Conservation (phyloP, 2,797 vertebrate genomes). For the Rhincodon typus region DNA sequence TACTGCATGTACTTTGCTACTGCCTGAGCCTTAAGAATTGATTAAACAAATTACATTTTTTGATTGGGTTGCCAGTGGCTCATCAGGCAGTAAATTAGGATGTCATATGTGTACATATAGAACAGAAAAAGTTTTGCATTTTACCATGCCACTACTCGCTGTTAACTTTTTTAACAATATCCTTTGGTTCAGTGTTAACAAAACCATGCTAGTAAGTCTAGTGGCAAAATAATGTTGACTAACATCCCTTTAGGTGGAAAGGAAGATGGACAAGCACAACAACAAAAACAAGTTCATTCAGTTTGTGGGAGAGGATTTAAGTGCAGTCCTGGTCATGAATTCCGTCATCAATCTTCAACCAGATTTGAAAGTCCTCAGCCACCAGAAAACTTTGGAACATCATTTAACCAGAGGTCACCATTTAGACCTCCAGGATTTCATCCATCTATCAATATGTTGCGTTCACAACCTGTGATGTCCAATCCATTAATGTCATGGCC, state of each 20-base stretch:
- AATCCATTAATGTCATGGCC: constrained; percentile 45
- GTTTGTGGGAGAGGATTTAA: constrained; percentile 45
- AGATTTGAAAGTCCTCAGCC: neutral
- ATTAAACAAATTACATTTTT: neutral
- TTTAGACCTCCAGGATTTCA: constrained; percentile 12
- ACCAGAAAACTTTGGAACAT: neutral
- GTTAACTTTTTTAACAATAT: neutral
- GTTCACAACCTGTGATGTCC: constrained; percentile 42
- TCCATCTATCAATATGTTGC: neutral
- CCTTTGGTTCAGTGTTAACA: neutral
- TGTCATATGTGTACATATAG: neutral
- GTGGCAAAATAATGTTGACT: neutral
- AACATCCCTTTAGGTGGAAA: neutral
- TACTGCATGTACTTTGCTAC: too few species aligned
- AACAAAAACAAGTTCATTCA: constrained; percentile 36
- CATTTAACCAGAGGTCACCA: constrained; percentile 21
- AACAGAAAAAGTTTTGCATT: neutral
- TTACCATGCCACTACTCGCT: neutral
- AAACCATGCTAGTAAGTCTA: too few species aligned
- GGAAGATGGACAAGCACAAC: constrained; percentile 7
- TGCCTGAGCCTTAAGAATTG: too few species aligned
- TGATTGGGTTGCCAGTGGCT: neutral
- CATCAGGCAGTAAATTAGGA: neutral
- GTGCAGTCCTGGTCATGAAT: constrained; percentile 43
- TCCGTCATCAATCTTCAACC: constrained; percentile 26